These are phyloP conservation scores for Novumbra hubbsi DNA, from an alignment of 2,797 vertebrate species.

Conservation along the genomic window DNA sequence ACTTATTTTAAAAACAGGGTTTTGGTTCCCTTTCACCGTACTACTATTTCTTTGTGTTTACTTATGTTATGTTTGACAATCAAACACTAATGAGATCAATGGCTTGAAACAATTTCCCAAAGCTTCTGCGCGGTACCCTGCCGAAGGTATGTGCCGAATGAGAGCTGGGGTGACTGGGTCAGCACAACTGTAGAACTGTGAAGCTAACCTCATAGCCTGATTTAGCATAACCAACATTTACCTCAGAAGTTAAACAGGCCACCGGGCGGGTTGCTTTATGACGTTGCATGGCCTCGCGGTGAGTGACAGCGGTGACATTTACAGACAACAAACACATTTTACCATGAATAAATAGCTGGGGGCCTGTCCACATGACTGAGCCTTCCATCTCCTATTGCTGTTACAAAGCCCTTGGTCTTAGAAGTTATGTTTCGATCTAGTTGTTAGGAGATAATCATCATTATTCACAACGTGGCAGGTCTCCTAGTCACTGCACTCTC, in stretches of 20 bases:
- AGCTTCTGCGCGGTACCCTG: too few species aligned
- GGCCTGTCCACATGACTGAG: background rate
- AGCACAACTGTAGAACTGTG: background rate
- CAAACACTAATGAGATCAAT: too few species aligned
- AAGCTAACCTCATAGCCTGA: background rate
- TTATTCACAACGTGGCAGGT: background rate
- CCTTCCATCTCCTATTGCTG: background rate
- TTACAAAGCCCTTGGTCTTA: background rate
- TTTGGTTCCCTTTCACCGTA: too few species aligned
- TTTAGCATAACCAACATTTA: background rate
- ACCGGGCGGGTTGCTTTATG: constrained; percentile 7
- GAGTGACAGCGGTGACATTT: constrained; percentile 54
- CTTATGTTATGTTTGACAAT: too few species aligned
- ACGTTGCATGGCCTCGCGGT: constrained; percentile 14
- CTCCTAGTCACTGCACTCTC: background rate
- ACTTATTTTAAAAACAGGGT: too few species aligned
- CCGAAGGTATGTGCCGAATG: background rate
- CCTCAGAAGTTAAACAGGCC: background rate
- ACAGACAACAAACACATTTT: constrained; percentile 47
- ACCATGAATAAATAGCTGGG: constrained; percentile 32
- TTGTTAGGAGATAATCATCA: background rate
- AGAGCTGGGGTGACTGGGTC: background rate
- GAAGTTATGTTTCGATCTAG: background rate
- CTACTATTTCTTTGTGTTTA: too few species aligned
- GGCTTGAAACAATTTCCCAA: too few species aligned